phyloP scores from a whole-genome alignment of 2,888 invertebrate species.

The Deilephila elpenor region DNA sequence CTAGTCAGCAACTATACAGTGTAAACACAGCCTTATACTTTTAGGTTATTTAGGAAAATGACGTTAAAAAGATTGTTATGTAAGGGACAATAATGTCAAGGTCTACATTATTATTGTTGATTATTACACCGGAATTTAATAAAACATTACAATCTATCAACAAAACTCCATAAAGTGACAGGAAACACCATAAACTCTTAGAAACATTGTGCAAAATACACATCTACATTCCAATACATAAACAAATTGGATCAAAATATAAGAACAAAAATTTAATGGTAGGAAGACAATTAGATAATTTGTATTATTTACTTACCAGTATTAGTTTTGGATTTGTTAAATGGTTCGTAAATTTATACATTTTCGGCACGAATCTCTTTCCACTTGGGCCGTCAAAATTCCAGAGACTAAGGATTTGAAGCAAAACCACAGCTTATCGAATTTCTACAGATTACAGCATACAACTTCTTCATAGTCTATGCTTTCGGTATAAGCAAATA shows the following conservation, averaged over 20 bases:
- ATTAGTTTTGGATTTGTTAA: conserved; percentile 72
- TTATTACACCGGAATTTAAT: conserved; percentile 31
- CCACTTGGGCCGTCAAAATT: conserved; percentile 74
- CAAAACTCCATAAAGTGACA: neutral
- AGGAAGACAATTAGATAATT: conserved; percentile 13
- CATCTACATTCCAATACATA: neutral
- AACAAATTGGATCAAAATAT: conserved; percentile 9
- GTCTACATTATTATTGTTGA: conserved; percentile 46
- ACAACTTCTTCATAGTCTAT: conserved; percentile 16
- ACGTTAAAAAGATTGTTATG: conserved; percentile 73
- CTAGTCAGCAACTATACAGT: conserved; percentile 27
- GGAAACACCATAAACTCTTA: conserved; percentile 36
- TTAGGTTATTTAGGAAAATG: conserved; percentile 74
- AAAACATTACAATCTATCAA: neutral
- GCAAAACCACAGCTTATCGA: neutral
- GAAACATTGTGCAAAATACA: conserved; percentile 46
- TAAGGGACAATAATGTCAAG: conserved; percentile 73
- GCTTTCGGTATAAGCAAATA: neutral
- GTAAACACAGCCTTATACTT: conserved; percentile 47
- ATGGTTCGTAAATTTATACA: conserved; percentile 78
- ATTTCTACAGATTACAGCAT: neutral
- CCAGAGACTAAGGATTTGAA: conserved; percentile 56
- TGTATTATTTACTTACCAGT: conserved; percentile 64
- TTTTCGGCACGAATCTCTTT: conserved; percentile 77
- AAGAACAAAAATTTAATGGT: neutral